Evolutionary conservation across 2,888 invertebrate genomes (phyloP), one percentile per base, ranked within the genome.

Genomic region (Pyralis farinalis): DNA sequence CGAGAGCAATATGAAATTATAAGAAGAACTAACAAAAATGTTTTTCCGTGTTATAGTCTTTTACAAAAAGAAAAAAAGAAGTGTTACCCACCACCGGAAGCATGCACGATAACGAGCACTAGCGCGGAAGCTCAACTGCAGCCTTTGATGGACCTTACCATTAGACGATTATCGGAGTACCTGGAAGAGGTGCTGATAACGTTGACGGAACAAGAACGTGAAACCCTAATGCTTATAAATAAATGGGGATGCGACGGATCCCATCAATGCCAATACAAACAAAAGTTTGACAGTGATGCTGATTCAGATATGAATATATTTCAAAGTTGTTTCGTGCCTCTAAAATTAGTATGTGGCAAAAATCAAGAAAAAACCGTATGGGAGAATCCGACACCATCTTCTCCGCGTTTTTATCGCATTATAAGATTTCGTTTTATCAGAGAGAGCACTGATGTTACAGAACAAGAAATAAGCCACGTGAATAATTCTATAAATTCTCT

Each of bases 341-440:
- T 62, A 27, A 40, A 9, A 34, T 12, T 16, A 16, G 16, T 49
- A 46, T 51, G 40, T 34, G 46, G 50, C 1, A 16, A 16, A 16
- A 4, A 16, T 16, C 12, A 38, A 12, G 22, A 53, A 2, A 37
- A 49, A 42, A 58, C 58, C 44, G 1, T 61, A 37, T 63, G 63
- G 58, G 9, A 59, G 35, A 62, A 60, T 32, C 53, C 49, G 36
- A 46, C 47, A 1, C 53, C 59, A 1, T 60, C 54, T 33, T 65
- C 55, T 1, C 44, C 56, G 4, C 39, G 65, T 10, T 63, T 43
- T 44, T 62, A 58, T 39, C 49, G 61, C 5, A 57, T 58, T 11
- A 61, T 61, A 34, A 44, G 56, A 33, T 46, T 61, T n/a, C 37
- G 53, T 6, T 62, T 53, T 36, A 5, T 49, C 0, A 47, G 60